A percentile compares a stretch with the other conserved stretches of the same genome.
Conservation (phyloP, 2,797 vertebrate species). For the Austrolebias charrua region DNA sequence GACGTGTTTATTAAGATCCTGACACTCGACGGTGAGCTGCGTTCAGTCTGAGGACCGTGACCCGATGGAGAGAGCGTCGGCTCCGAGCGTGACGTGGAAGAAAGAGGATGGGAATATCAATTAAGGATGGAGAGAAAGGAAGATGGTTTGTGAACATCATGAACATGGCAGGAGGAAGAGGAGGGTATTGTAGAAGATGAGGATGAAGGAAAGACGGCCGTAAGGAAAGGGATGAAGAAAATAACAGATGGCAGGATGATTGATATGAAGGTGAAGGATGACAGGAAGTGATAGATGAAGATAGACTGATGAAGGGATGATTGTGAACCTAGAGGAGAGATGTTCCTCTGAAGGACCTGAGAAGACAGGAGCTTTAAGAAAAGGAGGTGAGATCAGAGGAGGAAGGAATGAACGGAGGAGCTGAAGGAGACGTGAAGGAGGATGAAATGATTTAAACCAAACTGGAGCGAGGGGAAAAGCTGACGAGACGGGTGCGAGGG, state of each 20-base stretch:
- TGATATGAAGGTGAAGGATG: conserved; percentile 20
- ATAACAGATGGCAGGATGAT: conserved; percentile 19
- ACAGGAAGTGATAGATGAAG: background rate
- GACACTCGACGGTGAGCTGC: background rate
- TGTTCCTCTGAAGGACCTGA: background rate
- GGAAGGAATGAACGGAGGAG: conserved; percentile 15
- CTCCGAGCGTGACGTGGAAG: conserved; percentile 3
- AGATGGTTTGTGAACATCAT: background rate
- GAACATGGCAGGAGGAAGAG: background rate
- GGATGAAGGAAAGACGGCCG: conserved; percentile 2
- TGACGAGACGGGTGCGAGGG: background rate
- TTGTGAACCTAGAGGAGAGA: background rate
- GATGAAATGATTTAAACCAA: conserved; percentile 36
- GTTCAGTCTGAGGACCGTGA: conserved; percentile 2
- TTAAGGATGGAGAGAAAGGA: background rate
- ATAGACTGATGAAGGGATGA: conserved; percentile 5
- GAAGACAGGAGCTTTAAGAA: background rate
- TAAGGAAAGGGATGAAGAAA: conserved; percentile 9
- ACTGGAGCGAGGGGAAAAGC: background rate
- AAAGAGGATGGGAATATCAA: conserved; percentile 7
- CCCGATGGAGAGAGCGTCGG: background rate
- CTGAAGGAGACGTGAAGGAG: conserved; percentile 13
- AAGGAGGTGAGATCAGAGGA: conserved; percentile 22
- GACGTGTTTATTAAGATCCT: conserved; percentile 17
- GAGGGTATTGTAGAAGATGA: conserved; percentile 12